phyloP scores from a whole-genome alignment of 2,888 invertebrate genomes.

The Rhorus exstirpatorius region DNA sequence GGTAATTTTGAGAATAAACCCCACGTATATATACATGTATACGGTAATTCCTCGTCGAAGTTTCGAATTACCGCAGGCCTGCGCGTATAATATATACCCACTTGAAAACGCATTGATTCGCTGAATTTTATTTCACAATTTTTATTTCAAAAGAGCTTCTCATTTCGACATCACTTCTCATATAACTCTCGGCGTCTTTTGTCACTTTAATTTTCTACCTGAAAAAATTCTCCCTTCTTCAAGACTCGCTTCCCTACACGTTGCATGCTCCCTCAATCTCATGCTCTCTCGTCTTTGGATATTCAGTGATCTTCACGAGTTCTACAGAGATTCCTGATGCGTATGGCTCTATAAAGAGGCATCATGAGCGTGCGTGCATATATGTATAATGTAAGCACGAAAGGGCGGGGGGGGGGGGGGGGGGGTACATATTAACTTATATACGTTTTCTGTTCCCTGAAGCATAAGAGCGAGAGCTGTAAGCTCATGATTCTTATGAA shows the following conservation, averaged over 20 bases:
- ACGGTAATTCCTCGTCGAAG: conserved; percentile 24
- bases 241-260: background rate
- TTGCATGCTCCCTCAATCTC: conserved; percentile 5
- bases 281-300: conserved; percentile 49
- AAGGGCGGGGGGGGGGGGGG: too few species aligned
- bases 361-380: conserved; percentile 13
- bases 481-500: conserved; percentile 52
- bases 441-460: conserved; percentile 18
- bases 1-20: too few species aligned
- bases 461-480: conserved; percentile 16
- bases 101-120: conserved; percentile 79
- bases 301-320: conserved; percentile 72
- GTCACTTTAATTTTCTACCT: conserved; percentile 82
- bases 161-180: conserved; percentile 60
- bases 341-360: conserved; percentile 42
- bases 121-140: conserved; percentile 78
- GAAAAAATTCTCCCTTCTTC: conserved; percentile 77
- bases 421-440: conserved; percentile 40
- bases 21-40: conserved; percentile 21
- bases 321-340: conserved; percentile 59
- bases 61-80: background rate
- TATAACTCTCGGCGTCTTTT: conserved; percentile 14
- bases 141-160: conserved; percentile 79
- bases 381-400: conserved; percentile 14
- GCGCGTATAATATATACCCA: conserved; percentile 69